These are phyloP conservation scores for Triops cancriformis DNA, from an alignment of 1,140 invertebrate genomes.

Conservation along the genomic window DNA sequence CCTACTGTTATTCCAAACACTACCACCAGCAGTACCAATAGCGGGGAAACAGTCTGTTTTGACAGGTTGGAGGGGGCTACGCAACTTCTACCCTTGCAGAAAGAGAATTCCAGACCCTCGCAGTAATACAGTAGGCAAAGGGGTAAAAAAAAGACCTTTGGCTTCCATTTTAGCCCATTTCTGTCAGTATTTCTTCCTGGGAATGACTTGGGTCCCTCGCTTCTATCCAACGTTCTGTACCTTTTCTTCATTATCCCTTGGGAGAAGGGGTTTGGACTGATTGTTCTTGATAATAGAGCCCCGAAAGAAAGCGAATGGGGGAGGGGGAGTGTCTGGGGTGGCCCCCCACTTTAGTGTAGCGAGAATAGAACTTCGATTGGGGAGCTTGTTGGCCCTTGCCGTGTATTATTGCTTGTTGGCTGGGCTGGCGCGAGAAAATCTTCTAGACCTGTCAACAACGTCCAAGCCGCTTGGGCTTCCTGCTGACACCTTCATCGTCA, in stretches of 20 bases:
- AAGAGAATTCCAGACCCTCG: background rate
- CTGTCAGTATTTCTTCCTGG: background rate
- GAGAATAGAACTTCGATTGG: background rate
- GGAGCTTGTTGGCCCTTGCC: background rate
- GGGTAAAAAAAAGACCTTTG: background rate
- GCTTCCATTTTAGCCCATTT: background rate
- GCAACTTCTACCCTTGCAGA: background rate
- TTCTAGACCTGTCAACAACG: constrained; percentile 8
- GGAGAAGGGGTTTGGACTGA: background rate
- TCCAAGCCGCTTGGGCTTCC: constrained; percentile 10
- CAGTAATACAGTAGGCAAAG: background rate
- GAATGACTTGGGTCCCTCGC: background rate
- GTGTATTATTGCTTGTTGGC: background rate
- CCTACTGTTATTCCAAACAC: background rate
- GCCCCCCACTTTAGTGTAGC: background rate
- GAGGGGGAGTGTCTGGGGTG: background rate
- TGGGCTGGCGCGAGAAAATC: background rate
- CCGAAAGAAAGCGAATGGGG: background rate
- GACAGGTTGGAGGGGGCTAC: background rate
- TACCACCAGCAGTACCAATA: background rate
- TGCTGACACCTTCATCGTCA: constrained; percentile 12
- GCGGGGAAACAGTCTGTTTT: constrained; percentile 9
- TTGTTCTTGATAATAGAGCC: background rate
- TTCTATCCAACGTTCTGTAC: background rate
- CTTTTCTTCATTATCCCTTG: background rate